These are phyloP conservation scores for Ploceus nigricollis DNA, from an alignment of 2,113 vertebrate genomes.

Conservation along the genomic window DNA sequence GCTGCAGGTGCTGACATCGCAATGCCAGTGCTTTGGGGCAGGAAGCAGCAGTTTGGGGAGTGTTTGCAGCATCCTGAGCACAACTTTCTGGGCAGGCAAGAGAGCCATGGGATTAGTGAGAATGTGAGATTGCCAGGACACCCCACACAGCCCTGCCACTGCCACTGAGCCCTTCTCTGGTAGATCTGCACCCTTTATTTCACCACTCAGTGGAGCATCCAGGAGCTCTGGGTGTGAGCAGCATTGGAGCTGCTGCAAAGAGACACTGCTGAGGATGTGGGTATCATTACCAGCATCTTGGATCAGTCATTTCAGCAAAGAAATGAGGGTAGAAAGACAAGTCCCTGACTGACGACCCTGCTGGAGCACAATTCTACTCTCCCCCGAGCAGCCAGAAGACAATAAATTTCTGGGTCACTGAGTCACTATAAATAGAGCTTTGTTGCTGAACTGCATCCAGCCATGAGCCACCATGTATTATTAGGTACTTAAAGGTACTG, in stretches of 20 bases:
- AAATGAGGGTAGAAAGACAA: neutral
- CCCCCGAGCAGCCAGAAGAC: neutral
- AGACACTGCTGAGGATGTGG: neutral
- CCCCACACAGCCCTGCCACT: too few relatives aligned
- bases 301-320: neutral
- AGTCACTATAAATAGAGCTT: conserved; percentile 34
- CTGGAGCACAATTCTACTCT: neutral
- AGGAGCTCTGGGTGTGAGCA: neutral
- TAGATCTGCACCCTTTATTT: neutral
- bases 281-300: neutral
- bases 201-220: neutral
- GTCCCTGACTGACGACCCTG: conserved; percentile 15
- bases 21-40: neutral
- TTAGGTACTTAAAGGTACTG: conserved; percentile 6
- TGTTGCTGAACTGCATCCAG: neutral
- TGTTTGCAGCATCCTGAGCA: fast-evolving
- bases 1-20: neutral
- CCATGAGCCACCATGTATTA: neutral
- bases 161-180: neutral
- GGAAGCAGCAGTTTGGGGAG: neutral
- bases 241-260: neutral
- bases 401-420: conserved; percentile 50
- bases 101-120: neutral
- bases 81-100: neutral
- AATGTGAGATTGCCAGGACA: neutral